Evolutionary conservation across 2,797 vertebrate species (phyloP).

Genomic region (Acipenser ruthenus): DNA sequence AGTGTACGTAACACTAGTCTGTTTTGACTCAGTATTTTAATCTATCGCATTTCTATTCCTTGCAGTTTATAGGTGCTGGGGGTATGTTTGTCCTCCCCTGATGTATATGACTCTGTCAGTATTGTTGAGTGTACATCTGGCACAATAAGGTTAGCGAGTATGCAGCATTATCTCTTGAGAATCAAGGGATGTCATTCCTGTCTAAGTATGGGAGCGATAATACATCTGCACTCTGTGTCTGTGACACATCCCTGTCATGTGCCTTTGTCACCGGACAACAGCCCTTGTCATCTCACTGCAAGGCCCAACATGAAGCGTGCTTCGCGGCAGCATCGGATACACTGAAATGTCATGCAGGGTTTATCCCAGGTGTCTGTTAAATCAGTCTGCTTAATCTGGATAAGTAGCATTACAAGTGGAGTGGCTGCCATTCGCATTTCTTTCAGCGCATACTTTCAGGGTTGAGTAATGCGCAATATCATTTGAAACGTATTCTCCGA

Average conservation of each 20-base stretch:
- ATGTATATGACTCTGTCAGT: slow-evolving; percentile 23
- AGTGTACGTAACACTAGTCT: slow-evolving; percentile 13
- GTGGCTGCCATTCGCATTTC: slow-evolving; percentile 7
- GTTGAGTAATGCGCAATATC: slow-evolving; percentile 36
- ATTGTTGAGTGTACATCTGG: background rate
- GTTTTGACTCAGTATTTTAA: background rate
- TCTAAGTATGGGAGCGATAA: slow-evolving; percentile 28
- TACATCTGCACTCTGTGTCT: slow-evolving; percentile 38
- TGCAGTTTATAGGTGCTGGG: background rate
- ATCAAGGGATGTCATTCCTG: slow-evolving; percentile 34
- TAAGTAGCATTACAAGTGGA: slow-evolving; percentile 22
- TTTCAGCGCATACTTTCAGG: slow-evolving; percentile 24
- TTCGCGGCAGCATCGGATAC: slow-evolving; percentile 18
- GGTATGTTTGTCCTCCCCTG: accelerated
- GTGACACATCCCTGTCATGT: slow-evolving; percentile 34
- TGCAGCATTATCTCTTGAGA: slow-evolving; percentile 24
- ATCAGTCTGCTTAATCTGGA: slow-evolving; percentile 13
- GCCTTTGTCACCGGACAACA: slow-evolving; percentile 34
- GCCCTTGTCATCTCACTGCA: slow-evolving; percentile 34
- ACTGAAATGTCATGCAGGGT: background rate
- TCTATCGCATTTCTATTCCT: background rate
- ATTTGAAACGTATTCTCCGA: slow-evolving; percentile 38
- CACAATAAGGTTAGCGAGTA: slow-evolving; percentile 18
- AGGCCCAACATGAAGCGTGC: slow-evolving; percentile 23
- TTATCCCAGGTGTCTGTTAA: background rate